These are phyloP conservation scores for Epizoanthus stellaris DNA, from an alignment of 92 coral and sea anemone genomes.

Conservation along the genomic window DNA sequence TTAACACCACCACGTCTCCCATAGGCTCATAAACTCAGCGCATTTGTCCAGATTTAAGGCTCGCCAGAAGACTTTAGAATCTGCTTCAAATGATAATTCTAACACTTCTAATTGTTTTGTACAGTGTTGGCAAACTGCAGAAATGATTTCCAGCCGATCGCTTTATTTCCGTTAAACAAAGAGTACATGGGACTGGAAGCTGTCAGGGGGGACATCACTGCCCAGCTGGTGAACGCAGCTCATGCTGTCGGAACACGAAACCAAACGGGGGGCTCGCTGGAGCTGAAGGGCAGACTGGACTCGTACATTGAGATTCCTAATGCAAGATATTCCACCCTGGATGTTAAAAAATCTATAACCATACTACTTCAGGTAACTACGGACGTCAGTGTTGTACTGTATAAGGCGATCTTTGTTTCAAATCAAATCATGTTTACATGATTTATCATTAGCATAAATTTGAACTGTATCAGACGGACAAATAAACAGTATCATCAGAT, in stretches of 20 bases:
- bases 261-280: constrained; percentile 59
- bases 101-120: background rate
- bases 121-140: constrained; percentile 52
- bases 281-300: constrained; percentile 49
- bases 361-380: constrained; percentile 40
- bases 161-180: constrained; percentile 66
- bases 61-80: background rate
- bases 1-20: too few species aligned
- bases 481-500: too few species aligned
- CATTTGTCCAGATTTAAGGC: background rate
- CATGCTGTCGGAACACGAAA: constrained; percentile 55
- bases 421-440: too few species aligned
- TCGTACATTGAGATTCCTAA: constrained; percentile 72
- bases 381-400: too few species aligned
- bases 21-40: too few species aligned
- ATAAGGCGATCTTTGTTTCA: too few species aligned
- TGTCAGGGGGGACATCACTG: constrained; percentile 37
- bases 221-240: constrained; percentile 33
- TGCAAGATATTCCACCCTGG: constrained; percentile 34
- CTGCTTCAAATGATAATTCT: background rate
- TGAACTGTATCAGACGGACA: too few species aligned
- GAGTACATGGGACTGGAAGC: constrained; percentile 56
- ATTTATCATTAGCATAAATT: too few species aligned
- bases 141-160: constrained; percentile 55
- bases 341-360: constrained; percentile 60